Evolutionary conservation across 1,140 invertebrate species (phyloP).

Genomic region (Hylyphantes graminicola): DNA sequence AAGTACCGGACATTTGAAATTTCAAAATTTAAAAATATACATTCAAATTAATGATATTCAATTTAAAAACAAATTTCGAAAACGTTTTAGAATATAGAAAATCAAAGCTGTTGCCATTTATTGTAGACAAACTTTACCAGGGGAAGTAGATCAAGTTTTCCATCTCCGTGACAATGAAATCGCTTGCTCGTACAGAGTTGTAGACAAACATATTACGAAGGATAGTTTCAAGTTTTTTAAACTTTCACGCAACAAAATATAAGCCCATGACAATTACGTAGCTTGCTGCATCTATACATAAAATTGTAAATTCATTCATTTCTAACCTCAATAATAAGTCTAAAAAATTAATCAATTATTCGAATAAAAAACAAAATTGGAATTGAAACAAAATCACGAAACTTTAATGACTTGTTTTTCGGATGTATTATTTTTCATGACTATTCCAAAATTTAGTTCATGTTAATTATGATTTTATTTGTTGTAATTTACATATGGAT

Average conservation of each 20-base stretch:
- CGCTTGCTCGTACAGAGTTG: slow-evolving; percentile 31
- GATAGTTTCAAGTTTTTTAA: slow-evolving; percentile 49
- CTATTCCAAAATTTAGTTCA: no score
- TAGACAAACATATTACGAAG: slow-evolving; percentile 23
- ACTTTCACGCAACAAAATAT: slow-evolving; percentile 28
- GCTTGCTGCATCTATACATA: slow-evolving; percentile 13
- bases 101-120: slow-evolving; percentile 50
- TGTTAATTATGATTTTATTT: no score
- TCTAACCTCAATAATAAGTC: not conserved
- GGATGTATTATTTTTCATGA: no score
- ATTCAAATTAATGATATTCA: not conserved
- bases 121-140: slow-evolving; percentile 42
- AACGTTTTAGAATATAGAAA: slow-evolving; percentile 29
- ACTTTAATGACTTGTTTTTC: no score
- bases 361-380: no score
- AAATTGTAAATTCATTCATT: slow-evolving; percentile 31
- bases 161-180: slow-evolving; percentile 40
- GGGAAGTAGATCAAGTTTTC: slow-evolving; percentile 17
- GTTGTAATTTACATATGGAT: no score
- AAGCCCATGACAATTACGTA: slow-evolving; percentile 47
- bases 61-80: slow-evolving; percentile 29
- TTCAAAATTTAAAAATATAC: not conserved
- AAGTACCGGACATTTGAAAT: slow-evolving; percentile 15
- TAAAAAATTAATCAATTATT: not conserved
- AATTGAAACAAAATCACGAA: no score